Evolutionary conservation across 37 sponge, comb jelly and placozoan species (phyloP).

Genomic region (Mnemiopsis leidyi): DNA sequence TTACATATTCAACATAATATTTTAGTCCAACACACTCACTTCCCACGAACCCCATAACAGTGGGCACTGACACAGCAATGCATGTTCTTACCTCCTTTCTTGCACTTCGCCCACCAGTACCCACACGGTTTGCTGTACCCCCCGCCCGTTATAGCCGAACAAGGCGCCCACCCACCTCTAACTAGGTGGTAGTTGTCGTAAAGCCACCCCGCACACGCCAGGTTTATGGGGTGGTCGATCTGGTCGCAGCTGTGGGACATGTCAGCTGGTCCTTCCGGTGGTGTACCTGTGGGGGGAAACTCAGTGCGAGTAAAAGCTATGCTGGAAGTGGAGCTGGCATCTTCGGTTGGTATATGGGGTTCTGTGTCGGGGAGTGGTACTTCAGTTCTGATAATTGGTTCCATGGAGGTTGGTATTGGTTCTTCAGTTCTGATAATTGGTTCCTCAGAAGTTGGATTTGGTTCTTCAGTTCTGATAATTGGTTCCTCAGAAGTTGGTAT

Average conservation of each 20-base stretch:
- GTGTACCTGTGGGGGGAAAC: neutral
- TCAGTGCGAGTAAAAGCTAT: too few species aligned
- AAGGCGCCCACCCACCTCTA: neutral
- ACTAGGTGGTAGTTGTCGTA: neutral
- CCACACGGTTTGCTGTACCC: neutral
- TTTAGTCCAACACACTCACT: neutral
- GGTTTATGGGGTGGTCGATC: neutral
- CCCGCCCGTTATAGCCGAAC: neutral
- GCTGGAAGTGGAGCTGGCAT: neutral
- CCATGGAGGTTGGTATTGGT: too few species aligned
- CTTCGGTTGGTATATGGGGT: too few species aligned
- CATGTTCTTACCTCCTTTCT: neutral
- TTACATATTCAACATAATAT: too few species aligned
- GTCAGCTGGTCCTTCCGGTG: neutral
- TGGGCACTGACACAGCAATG: neutral
- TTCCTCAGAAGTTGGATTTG: too few species aligned
- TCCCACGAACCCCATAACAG: neutral
- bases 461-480: too few species aligned
- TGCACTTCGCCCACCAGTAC: neutral
- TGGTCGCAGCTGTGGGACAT: neutral
- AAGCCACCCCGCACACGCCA: neutral
- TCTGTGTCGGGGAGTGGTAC: too few species aligned
- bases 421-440: too few species aligned
- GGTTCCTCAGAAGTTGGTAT: too few species aligned
- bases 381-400: too few species aligned